These are phyloP conservation scores for Sclerodermus sp. DNA, from an alignment of 2,888 invertebrate species.

Conservation along the genomic window DNA sequence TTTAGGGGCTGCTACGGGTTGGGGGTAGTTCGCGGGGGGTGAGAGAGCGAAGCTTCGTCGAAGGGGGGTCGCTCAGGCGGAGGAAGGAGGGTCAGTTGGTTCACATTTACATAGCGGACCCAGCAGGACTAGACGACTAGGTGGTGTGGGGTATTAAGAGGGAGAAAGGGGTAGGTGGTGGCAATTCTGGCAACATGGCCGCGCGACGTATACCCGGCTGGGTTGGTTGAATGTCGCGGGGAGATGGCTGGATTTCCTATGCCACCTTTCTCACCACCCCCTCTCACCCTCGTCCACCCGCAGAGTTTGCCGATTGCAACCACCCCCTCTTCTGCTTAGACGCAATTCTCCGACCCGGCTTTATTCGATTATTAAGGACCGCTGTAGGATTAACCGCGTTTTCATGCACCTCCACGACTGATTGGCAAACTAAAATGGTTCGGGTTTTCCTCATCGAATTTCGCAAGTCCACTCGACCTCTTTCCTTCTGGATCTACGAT, in stretches of 20 bases:
- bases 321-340: constrained; percentile 42
- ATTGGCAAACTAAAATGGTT: no score
- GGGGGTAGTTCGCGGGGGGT: constrained; percentile 53
- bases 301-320: no score
- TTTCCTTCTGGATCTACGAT: no score
- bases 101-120: constrained; percentile 57
- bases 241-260: constrained; percentile 39
- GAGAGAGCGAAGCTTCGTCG: constrained; percentile 27
- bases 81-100: constrained; percentile 46
- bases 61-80: constrained; percentile 1
- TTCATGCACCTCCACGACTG: constrained; percentile 33
- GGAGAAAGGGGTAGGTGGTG: constrained; percentile 52
- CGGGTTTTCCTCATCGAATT: no score
- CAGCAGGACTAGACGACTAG: constrained; percentile 57
- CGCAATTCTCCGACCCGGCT: constrained; percentile 41
- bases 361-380: constrained; percentile 56
- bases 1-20: constrained; percentile 57
- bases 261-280: constrained; percentile 25
- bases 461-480: no score
- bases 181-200: constrained; percentile 58
- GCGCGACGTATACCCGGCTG: constrained; percentile 37
- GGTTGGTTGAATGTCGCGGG: constrained; percentile 24
- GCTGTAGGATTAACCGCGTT: constrained; percentile 54
- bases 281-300: not conserved
- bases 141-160: constrained; percentile 37